Percentiles rank a stretch among this genome's conserved stretches.
These are phyloP conservation scores for Bembecia ichneumoniformis DNA, from an alignment of 2,888 invertebrate species.

Conservation along the genomic window DNA sequence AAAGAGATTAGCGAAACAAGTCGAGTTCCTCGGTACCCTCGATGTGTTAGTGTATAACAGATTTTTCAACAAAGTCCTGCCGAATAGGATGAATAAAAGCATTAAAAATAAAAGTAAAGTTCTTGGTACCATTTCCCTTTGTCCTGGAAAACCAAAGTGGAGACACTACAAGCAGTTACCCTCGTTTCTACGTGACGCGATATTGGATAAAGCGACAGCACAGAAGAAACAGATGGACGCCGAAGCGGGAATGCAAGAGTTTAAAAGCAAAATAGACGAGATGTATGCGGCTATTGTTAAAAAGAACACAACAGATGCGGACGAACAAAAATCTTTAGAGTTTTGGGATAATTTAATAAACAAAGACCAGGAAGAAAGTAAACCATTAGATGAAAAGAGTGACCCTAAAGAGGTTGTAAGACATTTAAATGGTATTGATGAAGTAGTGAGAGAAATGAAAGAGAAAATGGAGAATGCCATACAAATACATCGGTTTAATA, in stretches of 20 bases:
- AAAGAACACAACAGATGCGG: slow-evolving; percentile 3
- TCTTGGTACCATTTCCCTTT: slow-evolving; percentile 32
- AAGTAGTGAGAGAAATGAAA: slow-evolving; percentile 35
- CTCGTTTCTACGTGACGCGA: slow-evolving; percentile 44
- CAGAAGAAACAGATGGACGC: slow-evolving; percentile 50
- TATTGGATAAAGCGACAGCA: slow-evolving; percentile 49
- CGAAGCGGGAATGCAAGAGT: slow-evolving; percentile 36
- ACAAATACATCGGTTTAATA: slow-evolving; percentile 36
- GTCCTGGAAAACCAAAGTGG: slow-evolving; percentile 54
- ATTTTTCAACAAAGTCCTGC: slow-evolving; percentile 44
- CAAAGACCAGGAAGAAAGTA: slow-evolving; percentile 9
- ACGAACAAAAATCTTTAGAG: not conserved
- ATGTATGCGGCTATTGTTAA: slow-evolving; percentile 45
- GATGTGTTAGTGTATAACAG: slow-evolving; percentile 66
- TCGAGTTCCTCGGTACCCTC: slow-evolving; percentile 63
- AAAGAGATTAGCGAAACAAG: slow-evolving; percentile 68
- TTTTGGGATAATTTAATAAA: slow-evolving; percentile 10
- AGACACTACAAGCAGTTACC: slow-evolving; percentile 41
- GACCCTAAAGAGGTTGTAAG: slow-evolving; percentile 40
- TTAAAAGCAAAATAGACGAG: slow-evolving; percentile 41
- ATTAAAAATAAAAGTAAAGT: slow-evolving; percentile 53
- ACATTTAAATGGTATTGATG: slow-evolving; percentile 41
- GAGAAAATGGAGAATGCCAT: slow-evolving; percentile 31
- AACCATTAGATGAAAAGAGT: slow-evolving; percentile 15
- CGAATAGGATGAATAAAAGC: slow-evolving; percentile 34